These are phyloP conservation scores for Brachyrhaphis roseni DNA, from an alignment of 2,797 vertebrate genomes.

Conservation along the genomic window DNA sequence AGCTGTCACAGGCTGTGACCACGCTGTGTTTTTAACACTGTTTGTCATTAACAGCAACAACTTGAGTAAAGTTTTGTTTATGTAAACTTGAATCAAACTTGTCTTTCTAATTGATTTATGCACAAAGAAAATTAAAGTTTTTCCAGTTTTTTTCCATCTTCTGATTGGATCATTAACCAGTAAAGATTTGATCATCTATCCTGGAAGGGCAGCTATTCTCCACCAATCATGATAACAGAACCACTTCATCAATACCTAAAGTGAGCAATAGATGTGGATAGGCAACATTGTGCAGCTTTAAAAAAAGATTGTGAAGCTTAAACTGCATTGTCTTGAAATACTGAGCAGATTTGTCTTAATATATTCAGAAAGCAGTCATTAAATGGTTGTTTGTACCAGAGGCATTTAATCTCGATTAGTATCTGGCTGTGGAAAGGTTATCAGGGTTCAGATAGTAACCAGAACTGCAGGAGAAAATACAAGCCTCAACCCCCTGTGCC, in stretches of 20 bases:
- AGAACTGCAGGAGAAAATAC: background rate
- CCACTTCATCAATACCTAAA: background rate
- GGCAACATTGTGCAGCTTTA: too few relatives aligned
- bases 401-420: background rate
- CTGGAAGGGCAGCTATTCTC: background rate
- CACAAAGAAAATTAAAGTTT: background rate
- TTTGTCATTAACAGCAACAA: background rate
- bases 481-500: background rate
- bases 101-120: background rate
- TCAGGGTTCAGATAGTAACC: background rate
- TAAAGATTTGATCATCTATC: background rate
- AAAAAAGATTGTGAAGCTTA: background rate
- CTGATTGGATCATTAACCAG: background rate
- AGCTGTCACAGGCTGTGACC: constrained; percentile 23
- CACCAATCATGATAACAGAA: background rate
- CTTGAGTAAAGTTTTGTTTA: background rate
- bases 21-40: background rate
- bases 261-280: background rate
- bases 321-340: background rate
- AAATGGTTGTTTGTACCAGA: background rate
- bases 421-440: background rate
- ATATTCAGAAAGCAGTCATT: background rate
- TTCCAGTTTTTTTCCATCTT: background rate
- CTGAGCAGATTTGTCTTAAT: background rate
- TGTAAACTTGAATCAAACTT: background rate